Conservation (phyloP, 2,888 invertebrate genomes). For the Blastobasis adustella region DNA sequence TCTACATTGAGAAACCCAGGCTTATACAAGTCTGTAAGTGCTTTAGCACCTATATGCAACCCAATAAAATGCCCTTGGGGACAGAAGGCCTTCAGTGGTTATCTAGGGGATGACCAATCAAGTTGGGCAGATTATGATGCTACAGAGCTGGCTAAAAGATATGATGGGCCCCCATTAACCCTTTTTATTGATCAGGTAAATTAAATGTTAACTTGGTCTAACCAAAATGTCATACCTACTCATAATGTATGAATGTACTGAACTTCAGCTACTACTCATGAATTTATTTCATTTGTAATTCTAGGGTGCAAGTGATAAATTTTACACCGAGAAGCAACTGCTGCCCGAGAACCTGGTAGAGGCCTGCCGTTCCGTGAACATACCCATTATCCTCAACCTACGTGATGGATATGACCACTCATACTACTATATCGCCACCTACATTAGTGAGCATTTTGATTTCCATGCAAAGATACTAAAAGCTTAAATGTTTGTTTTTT, state of each 20-base stretch:
- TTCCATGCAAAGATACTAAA: slow-evolving; percentile 90
- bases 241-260: background rate
- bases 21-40: slow-evolving; percentile 90
- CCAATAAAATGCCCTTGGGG: slow-evolving; percentile 92
- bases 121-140: slow-evolving; percentile 93
- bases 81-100: slow-evolving; percentile 86
- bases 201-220: background rate
- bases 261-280: background rate
- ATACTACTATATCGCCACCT: slow-evolving; percentile 93
- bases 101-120: slow-evolving; percentile 81
- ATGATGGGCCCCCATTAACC: slow-evolving; percentile 87
- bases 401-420: slow-evolving; percentile 95
- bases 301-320: slow-evolving; percentile 89
- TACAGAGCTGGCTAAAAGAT: slow-evolving; percentile 84
- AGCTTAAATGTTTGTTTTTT: slow-evolving; percentile 28
- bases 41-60: slow-evolving; percentile 96
- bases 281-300: slow-evolving; percentile 11
- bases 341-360: slow-evolving; percentile 88
- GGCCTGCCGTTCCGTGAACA: slow-evolving; percentile 80
- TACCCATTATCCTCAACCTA: slow-evolving; percentile 81
- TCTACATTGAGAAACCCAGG: slow-evolving; percentile 94
- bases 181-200: slow-evolving; percentile 92
- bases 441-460: slow-evolving; percentile 92
- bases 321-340: slow-evolving; percentile 83
- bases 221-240: background rate